Base-by-base conservation (phyloP, 2,888 invertebrate genomes). In the Operophtera brumata region DNA sequence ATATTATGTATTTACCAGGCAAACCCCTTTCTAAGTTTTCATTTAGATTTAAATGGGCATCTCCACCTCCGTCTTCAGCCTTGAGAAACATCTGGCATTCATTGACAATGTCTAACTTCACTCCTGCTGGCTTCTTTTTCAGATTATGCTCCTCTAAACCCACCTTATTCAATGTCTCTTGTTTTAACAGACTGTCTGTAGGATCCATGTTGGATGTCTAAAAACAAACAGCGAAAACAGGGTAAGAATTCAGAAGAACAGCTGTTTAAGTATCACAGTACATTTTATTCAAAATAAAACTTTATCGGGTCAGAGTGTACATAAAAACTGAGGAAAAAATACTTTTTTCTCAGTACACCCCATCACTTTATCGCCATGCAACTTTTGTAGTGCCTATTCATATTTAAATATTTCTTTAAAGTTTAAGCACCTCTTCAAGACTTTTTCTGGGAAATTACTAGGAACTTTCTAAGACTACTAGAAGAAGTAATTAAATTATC, bases 61-160 rank as follows among this genome's bases (percentile, higher is more conserved):
- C 89, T 39, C 90, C 89, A 59, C 89, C 77, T 8, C 90, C 90
- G 58, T 88, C 86, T 62, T 90, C 90, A 54, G 88, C 81, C 55
- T 78, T 84, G 30, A 90, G 66, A 54, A 89, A 85, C 71, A 83
- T 81, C 67, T 86, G 80, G 62, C 85, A 87, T 65, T 90, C 87
- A 77, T 90, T 87, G 7, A 86, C 77, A 65, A 90, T 75, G 61
- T 90, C 84, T 71, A 77, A 78, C 54, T 80, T 82, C 3, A 79
- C 80, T 54, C 74, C 75, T 28, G 76, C 50, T 34, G 75, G 63
- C 44, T 78, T 79, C 4, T 75, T 61, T 52, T 76, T 77, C 12
- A 69, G 57, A 34, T 75, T 68, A 54, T 80, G 79, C 53, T 80
- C 78, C 13, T 77, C 77, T 45, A 68, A 46, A 37, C 67, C 62